phyloP scores from a whole-genome alignment of 30 jellyfish, hydroid and myxozoan genomes.

The Aurelia sp. region DNA sequence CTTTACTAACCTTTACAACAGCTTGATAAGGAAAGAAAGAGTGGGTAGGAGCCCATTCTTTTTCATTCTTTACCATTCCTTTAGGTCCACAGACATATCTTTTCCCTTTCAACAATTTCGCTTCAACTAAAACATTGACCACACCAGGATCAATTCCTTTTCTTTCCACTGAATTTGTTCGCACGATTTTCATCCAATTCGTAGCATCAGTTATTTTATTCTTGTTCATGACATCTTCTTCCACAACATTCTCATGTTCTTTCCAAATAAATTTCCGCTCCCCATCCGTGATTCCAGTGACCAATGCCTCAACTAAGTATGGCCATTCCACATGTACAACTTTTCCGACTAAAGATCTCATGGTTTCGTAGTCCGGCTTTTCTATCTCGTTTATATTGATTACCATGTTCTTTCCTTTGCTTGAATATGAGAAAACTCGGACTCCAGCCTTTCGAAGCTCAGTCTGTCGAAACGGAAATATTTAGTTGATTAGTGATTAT shows the following conservation, averaged over 20 bases:
- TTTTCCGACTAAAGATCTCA: slow-evolving; percentile 64
- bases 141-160: slow-evolving; percentile 89
- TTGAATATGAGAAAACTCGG: slow-evolving; percentile 77
- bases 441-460: slow-evolving; percentile 84
- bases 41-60: slow-evolving; percentile 79
- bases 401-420: slow-evolving; percentile 79
- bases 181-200: slow-evolving; percentile 44
- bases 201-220: slow-evolving; percentile 18
- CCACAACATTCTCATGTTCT: slow-evolving; percentile 23
- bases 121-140: slow-evolving; percentile 82
- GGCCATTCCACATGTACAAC: slow-evolving; percentile 96
- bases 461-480: slow-evolving; percentile 30
- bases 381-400: slow-evolving; percentile 35
- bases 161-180: slow-evolving; percentile 31
- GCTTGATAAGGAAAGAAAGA: slow-evolving; percentile 71
- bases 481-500: neutral
- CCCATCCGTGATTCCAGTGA: slow-evolving; percentile 62
- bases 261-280: slow-evolving; percentile 40
- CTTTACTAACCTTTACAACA: slow-evolving; percentile 70
- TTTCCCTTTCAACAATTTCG: slow-evolving; percentile 80
- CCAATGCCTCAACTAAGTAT: slow-evolving; percentile 87
- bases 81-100: slow-evolving; percentile 71
- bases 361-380: slow-evolving; percentile 52
- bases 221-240: slow-evolving; percentile 48
- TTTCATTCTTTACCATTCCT: slow-evolving; percentile 74